Evolutionary conservation across 2,888 invertebrate species (phyloP).

Genomic region (Synergus laeviventris): DNA sequence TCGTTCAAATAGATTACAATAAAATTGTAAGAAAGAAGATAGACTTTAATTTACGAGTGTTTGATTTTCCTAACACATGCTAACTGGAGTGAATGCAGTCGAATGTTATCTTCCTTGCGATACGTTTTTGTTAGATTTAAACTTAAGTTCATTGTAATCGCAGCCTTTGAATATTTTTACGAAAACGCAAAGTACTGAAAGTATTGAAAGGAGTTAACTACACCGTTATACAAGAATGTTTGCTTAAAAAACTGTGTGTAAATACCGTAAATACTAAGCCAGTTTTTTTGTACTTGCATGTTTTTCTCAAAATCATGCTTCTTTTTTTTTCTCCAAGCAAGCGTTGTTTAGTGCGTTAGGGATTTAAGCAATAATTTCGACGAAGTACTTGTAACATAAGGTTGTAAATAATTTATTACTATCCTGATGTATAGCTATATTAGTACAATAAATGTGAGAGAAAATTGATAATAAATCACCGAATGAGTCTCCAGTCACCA

Average conservation of each 20-base stretch:
- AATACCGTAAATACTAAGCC: slow-evolving; percentile 3
- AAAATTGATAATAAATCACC: slow-evolving; percentile 49
- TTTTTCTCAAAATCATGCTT: neutral
- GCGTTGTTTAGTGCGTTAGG: neutral
- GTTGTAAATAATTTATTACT: slow-evolving; percentile 74
- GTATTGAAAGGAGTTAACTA: neutral
- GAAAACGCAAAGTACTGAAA: neutral
- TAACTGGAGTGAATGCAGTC: neutral
- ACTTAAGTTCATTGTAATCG: neutral
- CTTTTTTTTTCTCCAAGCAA: neutral
- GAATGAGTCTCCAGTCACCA: slow-evolving; percentile 46
- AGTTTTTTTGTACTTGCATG: neutral
- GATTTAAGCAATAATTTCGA: slow-evolving; percentile 43
- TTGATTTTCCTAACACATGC: neutral
- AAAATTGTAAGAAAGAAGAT: neutral
- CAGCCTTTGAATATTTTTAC: neutral
- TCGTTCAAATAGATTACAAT: neutral
- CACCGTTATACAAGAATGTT: neutral
- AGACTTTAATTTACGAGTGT: neutral
- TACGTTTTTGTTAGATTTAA: neutral
- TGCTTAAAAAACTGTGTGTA: neutral
- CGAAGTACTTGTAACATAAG: slow-evolving; percentile 63
- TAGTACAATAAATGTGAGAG: slow-evolving; percentile 55
- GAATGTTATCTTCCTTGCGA: neutral
- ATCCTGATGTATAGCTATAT: slow-evolving; percentile 56